Evolutionary conservation across 1,140 invertebrate genomes (phyloP), one percentile per base, ranked within the genome.

Genomic region (Cydia splendana): DNA sequence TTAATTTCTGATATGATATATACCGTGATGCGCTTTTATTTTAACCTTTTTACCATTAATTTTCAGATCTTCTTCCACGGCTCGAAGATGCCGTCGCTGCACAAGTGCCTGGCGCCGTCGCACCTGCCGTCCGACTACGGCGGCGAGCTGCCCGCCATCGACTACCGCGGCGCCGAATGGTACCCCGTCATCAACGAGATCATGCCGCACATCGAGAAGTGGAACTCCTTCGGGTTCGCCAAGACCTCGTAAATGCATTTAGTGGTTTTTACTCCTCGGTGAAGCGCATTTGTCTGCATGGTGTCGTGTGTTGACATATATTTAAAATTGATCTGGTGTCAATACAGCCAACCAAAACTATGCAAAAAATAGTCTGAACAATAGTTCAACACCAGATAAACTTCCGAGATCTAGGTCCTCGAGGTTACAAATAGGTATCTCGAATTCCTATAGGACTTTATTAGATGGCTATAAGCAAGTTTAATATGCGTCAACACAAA

Each of bases 11-110:
- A 38, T 38, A 7, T 7, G 34, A 38, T 38, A 38, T 38, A 1
- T 34, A 34, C 30, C 9, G 42, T 0, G 10, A 45, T 45, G 42
- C 10, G 42, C 7, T 2, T 6, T 45, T 45, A 45, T 45, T 45
- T 12, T 45, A 13, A 48, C 45, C n/a, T 51, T 12, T 12, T 38
- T 2, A 48, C 62, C 30, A 65, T 80, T 75, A 78, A 57, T 79
- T 93, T 93, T 13, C 92, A 97, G 94, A 95, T 97, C 88, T 95
- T 94, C 88, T 96, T 97, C 94, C 96, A 97, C 88, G 96, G 96
- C 7, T 94, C 93, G 20, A 96, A 97, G 84, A 95, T 97, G 95
- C 85, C 93, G 0, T 95, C 94, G 2, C 92, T 97, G 0, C 96
- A 98, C 88, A 94, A 95, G 80, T 91, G 96, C 82, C 92, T 98